Percentiles rank a stretch among this genome's conserved stretches.
Conservation (phyloP, 2,113 vertebrate species). For the Dipodomys stephensi region DNA sequence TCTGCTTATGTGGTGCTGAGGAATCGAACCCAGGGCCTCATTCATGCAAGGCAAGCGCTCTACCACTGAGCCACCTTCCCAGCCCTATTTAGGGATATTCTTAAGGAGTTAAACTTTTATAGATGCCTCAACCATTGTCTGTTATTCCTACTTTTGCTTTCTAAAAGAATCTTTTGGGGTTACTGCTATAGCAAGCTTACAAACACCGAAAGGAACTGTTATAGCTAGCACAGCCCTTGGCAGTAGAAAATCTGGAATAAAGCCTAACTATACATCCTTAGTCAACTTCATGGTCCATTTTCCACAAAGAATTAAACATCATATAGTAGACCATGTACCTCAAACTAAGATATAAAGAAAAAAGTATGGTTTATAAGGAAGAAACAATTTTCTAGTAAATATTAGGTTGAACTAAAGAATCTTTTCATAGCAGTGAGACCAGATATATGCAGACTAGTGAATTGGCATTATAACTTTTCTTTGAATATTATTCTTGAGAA, state of each 20-base stretch:
- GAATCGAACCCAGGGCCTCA: too few relatives aligned
- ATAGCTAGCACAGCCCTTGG: not conserved
- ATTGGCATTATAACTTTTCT: not conserved
- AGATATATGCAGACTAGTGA: not conserved
- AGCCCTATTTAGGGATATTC: not conserved
- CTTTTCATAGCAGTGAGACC: slow-evolving; percentile 2
- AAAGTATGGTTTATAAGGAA: not conserved
- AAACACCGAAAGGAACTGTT: not conserved
- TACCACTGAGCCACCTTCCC: too few relatives aligned
- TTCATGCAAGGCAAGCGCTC: too few relatives aligned
- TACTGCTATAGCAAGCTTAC: not conserved
- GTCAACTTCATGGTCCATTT: not conserved
- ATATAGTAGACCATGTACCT: not conserved
- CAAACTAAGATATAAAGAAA: not conserved
- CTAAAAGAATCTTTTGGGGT: not conserved
- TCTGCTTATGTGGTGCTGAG: too few relatives aligned
- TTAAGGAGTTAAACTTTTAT: not conserved
- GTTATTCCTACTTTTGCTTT: slow-evolving; percentile 26
- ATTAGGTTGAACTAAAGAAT: not conserved
- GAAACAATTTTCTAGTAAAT: slow-evolving; percentile 1
- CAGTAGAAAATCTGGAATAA: slow-evolving; percentile 19
- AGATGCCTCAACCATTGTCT: not conserved
- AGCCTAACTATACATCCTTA: not conserved
- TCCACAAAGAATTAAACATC: not conserved
- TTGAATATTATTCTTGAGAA: slow-evolving; percentile 32